These are phyloP conservation scores for Lasioglossum baleicum DNA, from an alignment of 1,140 invertebrate species.

Conservation along the genomic window DNA sequence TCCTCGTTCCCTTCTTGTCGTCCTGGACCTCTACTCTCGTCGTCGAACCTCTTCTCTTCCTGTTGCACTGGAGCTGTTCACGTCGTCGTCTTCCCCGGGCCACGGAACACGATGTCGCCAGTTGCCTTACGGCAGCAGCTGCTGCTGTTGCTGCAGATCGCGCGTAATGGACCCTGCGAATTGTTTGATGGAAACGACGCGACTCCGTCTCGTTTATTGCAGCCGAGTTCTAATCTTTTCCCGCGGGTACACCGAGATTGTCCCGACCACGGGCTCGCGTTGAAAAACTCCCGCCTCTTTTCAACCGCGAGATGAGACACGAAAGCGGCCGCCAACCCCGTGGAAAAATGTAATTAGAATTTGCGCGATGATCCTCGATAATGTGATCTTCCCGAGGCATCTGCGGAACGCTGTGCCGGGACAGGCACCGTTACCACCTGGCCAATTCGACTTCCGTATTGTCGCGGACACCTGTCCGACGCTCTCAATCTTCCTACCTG, in stretches of 20 bases:
- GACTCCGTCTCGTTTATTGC: slow-evolving; percentile 43
- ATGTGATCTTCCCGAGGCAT: background rate
- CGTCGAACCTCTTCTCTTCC: background rate
- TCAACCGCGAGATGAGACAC: slow-evolving; percentile 4
- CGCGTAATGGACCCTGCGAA: slow-evolving; percentile 55
- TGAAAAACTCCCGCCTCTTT: slow-evolving; percentile 30
- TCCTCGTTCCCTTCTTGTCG: slow-evolving; percentile 25
- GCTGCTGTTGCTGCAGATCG: slow-evolving; percentile 35
- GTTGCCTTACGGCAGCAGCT: background rate
- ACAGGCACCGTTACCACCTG: background rate
- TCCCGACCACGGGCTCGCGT: slow-evolving; percentile 43
- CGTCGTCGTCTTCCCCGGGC: background rate
- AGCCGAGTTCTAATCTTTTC: slow-evolving; percentile 57
- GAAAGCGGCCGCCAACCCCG: background rate
- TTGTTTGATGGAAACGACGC: slow-evolving; percentile 39
- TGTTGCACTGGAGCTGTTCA: too few species aligned
- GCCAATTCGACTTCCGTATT: background rate
- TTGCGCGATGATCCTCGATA: slow-evolving; percentile 9
- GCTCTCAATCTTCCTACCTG: background rate
- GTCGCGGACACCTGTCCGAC: background rate
- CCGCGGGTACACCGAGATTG: slow-evolving; percentile 49
- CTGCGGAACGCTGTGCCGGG: background rate
- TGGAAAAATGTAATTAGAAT: slow-evolving; percentile 16
- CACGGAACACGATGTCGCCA: slow-evolving; percentile 17
- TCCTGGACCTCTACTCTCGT: background rate